Evolutionary conservation across 2,113 vertebrate genomes (phyloP), one percentile per base, ranked within the genome.

Genomic region (Tauraco erythrolophus): DNA sequence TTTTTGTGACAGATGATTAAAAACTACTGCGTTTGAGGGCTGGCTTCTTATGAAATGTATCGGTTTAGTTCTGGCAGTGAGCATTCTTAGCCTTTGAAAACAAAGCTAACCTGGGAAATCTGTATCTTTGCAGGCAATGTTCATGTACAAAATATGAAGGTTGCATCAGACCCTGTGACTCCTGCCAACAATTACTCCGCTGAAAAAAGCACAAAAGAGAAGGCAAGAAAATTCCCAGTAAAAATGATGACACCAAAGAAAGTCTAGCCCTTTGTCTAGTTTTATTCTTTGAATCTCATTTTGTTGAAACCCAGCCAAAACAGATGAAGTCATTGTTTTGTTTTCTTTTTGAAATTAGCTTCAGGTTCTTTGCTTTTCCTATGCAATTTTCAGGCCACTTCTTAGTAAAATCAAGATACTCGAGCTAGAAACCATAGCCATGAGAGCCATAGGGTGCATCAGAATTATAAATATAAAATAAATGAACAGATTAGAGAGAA

Each of bases 171-270:
- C 87, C 77, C 33, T 61, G 39, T 65, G 45, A 45, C 25, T 94
- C 69, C 25, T 94, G 96, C 94, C 94, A 97, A 94, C 74, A 96
- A 95, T 94, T 93, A 96, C 89, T 92, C 27, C 18, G 39, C 81
- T 89, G 92, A 93, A 96, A 89, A 94, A 93, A 93, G 62, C 92
- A 93, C 89, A 92, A 84, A 89, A 92, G 57, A 88, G 71, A 91
- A 95, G 89, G 89, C 89, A 96, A 96, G 96, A 96, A 96, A 96
- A 94, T 85, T 93, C 94, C 81, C 93, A 92, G 93, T 95, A 96
- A 97, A 96, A 96, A 94, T 69, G 96, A 97, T 97, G 96, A 96
- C 96, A 97, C 92, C 93, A 93, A 96, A 95, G 89, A 57, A 96
- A 96, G 94, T 96, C 94, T 97, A 94, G 94, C 58, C 96, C 45